Percentiles rank a stretch among this genome's conserved stretches.
Evolutionary conservation across 2,888 invertebrate genomes (phyloP).

Genomic region (Parnassius orleans): DNA sequence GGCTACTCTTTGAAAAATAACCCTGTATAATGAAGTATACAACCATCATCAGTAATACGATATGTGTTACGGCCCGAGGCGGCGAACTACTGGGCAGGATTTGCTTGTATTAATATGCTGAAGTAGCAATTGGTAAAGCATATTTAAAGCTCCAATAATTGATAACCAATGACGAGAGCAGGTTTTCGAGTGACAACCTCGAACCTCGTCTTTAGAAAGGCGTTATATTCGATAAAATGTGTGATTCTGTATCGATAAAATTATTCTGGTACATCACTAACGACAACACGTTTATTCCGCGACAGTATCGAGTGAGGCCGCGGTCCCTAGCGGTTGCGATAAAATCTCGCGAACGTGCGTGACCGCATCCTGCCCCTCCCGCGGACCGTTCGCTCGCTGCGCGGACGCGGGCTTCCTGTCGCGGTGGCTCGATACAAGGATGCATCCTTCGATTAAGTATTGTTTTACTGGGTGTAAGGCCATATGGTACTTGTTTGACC

Average conservation of each 20-base stretch:
- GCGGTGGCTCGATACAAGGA: conserved; percentile 31
- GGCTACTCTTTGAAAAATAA: too few relatives aligned
- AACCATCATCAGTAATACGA: too few relatives aligned
- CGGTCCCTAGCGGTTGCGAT: conserved; percentile 32
- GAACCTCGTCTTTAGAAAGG: too few relatives aligned
- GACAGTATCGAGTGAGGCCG: conserved; percentile 30
- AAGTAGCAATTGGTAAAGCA: too few relatives aligned
- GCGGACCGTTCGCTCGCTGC: conserved; percentile 25
- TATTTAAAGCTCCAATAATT: too few relatives aligned
- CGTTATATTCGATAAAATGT: background rate
- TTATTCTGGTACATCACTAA: conserved; percentile 29
- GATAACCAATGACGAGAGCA: too few relatives aligned
- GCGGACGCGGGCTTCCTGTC: conserved; percentile 37
- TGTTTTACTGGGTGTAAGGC: background rate
- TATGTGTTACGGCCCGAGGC: too few relatives aligned
- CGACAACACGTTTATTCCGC: conserved; percentile 22
- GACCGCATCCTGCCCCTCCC: conserved; percentile 64
- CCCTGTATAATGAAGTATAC: too few relatives aligned
- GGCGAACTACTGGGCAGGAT: too few relatives aligned
- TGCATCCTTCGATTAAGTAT: conserved; percentile 16
- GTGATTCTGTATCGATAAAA: conserved; percentile 1
- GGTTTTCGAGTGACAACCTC: too few relatives aligned
- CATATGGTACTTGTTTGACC: background rate
- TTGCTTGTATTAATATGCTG: too few relatives aligned
- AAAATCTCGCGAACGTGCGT: conserved; percentile 50